Evolutionary conservation across 2,888 invertebrate genomes (phyloP), one percentile per base, ranked within the genome.

Genomic region (Chymomyza procnemis): DNA sequence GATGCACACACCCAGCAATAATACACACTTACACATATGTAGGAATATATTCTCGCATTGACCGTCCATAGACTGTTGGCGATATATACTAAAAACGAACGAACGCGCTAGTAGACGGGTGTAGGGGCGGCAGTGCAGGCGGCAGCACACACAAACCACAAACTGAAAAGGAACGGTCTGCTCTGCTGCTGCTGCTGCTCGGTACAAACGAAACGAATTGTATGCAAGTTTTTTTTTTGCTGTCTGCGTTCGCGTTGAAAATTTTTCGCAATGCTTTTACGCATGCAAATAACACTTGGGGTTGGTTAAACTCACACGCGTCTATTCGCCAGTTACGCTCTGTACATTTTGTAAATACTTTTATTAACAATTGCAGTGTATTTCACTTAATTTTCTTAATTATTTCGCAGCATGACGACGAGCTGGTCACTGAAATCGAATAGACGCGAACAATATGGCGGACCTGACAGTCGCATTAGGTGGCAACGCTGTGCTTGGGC

Each of bases 21-120:
- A 30, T 26, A 73, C 76, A 76, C 85, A 83, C 87, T 88, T 85
- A 86, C 87, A 84, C 88, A 81, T 54, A 50, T 41, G 34, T 81
- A 81, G 81, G 87, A 85, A 75, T 87, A 87, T 87, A 85, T 81
- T 87, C 88, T 87, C 84, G 84, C 88, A 87, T 80, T 74, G 60
- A 80, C 83, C 87, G 80, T 80, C 80, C 88, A 87, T 87, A 80
- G 80, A 80, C 86, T 12, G 34, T 41, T 77, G 84, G 78, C 80
- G 26, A 26, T 85, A 83, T 80, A 80, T 83, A 80, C 80, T 83
- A 74, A 77, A 80, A 81, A 86, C 85, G 86, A 81, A 81, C 87
- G 85, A n/a, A n/a, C 83, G 85, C 79, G 85, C 78, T 85, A 84
- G 71, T 74, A 85, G 74, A 79, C 47, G 56, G 57, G 54, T 62